These are phyloP conservation scores for Microcebus jonahi DNA, from an alignment of 2,113 vertebrate species.

Conservation along the genomic window DNA sequence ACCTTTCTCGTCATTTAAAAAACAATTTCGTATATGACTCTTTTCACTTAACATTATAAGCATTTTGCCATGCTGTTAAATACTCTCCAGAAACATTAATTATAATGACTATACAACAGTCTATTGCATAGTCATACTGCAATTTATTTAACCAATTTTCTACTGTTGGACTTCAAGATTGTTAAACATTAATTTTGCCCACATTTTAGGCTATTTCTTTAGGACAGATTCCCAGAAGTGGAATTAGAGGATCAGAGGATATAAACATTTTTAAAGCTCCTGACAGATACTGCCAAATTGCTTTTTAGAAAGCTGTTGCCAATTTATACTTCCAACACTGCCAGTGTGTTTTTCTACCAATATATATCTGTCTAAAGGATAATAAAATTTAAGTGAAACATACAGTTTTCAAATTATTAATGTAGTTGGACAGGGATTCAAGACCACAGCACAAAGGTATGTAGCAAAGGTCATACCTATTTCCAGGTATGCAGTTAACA, in stretches of 20 bases:
- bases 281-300: conserved; percentile 74
- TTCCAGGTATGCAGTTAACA: conserved; percentile 44
- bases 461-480: conserved; percentile 44
- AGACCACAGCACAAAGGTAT: conserved; percentile 1
- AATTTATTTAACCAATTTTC: conserved; percentile 68
- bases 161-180: conserved; percentile 64
- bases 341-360: conserved; percentile 64
- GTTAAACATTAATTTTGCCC: conserved; percentile 61
- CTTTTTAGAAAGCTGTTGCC: conserved; percentile 72
- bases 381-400: conserved; percentile 70
- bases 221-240: conserved; percentile 75
- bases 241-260: conserved; percentile 73
- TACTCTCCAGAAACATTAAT: conserved; percentile 22
- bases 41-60: conserved; percentile 45
- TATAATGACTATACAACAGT: conserved; percentile 17
- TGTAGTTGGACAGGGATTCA: background rate
- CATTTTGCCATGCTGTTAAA: conserved; percentile 36
- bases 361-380: conserved; percentile 59
- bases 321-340: conserved; percentile 67
- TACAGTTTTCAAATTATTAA: conserved; percentile 47
- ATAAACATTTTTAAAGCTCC: conserved; percentile 73
- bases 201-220: conserved; percentile 74
- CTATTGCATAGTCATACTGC: conserved; percentile 12
- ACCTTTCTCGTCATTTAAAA: conserved; percentile 11
- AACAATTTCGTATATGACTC: background rate